These are phyloP conservation scores for Callorhinus ursinus DNA, from an alignment of 2,113 vertebrate species.

Conservation along the genomic window DNA sequence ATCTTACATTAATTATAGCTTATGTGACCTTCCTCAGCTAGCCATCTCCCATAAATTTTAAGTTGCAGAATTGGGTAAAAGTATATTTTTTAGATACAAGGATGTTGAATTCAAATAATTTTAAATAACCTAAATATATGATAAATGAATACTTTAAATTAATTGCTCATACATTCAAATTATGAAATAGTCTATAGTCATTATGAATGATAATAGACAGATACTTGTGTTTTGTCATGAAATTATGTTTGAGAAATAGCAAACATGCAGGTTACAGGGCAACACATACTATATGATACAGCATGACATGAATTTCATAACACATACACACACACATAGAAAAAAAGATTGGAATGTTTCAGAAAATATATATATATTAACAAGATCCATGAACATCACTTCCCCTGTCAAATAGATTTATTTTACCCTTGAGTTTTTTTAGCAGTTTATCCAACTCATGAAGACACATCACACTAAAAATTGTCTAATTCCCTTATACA, in stretches of 20 bases:
- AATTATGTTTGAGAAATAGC: not conserved
- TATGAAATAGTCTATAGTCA: not conserved
- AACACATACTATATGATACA: not conserved
- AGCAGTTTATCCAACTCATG: not conserved
- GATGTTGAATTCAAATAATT: slow-evolving; percentile 10
- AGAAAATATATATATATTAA: not conserved
- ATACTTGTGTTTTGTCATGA: not conserved
- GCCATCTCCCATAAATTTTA: not conserved
- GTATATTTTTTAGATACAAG: not conserved
- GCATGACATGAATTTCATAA: not conserved
- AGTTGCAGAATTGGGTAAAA: not conserved
- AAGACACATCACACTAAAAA: not conserved
- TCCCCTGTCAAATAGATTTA: not conserved
- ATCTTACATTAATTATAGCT: not conserved
- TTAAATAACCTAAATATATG: not conserved
- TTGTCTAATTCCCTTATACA: not conserved
- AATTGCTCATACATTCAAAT: not conserved
- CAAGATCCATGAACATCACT: not conserved
- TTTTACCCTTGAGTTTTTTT: not conserved
- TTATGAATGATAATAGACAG: not conserved
- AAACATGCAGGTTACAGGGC: not conserved
- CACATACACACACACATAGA: not conserved
- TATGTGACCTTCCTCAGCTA: not conserved
- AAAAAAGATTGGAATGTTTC: not conserved
- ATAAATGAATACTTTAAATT: not conserved